phyloP scores from a whole-genome alignment of 2,113 vertebrate species.

The Pionites leucogaster region DNA sequence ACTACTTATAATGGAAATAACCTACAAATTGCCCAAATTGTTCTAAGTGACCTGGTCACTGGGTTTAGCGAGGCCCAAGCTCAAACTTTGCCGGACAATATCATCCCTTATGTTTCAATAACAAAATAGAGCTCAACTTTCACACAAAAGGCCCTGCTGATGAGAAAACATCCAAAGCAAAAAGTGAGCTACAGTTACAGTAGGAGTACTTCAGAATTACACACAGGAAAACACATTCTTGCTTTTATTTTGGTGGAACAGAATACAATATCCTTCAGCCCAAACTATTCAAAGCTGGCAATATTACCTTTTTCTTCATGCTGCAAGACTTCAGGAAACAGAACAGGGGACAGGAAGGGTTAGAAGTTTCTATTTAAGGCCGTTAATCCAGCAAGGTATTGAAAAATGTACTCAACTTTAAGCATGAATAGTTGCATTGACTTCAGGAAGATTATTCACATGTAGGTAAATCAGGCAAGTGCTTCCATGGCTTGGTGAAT shows the following conservation, averaged over 20 bases:
- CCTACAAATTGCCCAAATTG: neutral
- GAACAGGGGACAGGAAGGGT: constrained; percentile 1
- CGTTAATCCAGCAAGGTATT: constrained; percentile 20
- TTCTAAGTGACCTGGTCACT: neutral
- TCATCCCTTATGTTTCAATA: neutral
- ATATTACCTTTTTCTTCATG: constrained; percentile 40
- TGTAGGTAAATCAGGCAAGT: constrained; percentile 48
- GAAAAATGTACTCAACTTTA: constrained; percentile 23
- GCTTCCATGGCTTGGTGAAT: constrained; percentile 46
- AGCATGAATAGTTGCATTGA: constrained; percentile 41
- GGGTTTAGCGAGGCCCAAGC: neutral
- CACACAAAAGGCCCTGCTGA: neutral
- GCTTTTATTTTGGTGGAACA: constrained; percentile 51
- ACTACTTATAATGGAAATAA: neutral
- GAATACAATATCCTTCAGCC: constrained; percentile 21
- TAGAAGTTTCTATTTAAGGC: constrained; percentile 62
- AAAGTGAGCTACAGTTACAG: neutral
- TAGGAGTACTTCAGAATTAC: neutral
- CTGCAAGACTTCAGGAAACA: constrained; percentile 39
- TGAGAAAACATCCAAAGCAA: neutral
- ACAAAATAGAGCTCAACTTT: neutral
- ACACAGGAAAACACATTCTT: constrained; percentile 47
- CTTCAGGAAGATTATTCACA: constrained; percentile 20
- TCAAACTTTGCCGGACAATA: neutral
- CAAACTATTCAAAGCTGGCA: constrained; percentile 19